Base-by-base conservation (phyloP, 2,113 vertebrate species). In the Calonectris borealis region DNA sequence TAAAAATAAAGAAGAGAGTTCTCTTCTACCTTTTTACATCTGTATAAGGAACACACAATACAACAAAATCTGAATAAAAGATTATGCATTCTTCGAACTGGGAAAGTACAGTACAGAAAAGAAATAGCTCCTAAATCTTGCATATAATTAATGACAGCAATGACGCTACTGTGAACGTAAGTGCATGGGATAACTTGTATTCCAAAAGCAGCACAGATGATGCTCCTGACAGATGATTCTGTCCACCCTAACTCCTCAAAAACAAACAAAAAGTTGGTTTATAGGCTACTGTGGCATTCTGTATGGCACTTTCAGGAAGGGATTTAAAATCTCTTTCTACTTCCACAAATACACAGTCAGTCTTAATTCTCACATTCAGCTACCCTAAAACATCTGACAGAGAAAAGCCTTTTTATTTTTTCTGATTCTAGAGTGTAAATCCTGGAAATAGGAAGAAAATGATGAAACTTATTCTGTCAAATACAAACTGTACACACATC, bases 401-500 rank as follows among this genome's bases (percentile, higher is more conserved):
- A 69, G 46, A 76, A 87, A 52, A 86, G 24, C 11, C 49, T 95
- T 96, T 86, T 76, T 49, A 79, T 86, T 90, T 95, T 54, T 73
- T 95, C 58, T 70, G 25, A 88, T 73, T 88, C 46, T 55, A 90
- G 46, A 87, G 64, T 55, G 46, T 71, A 95, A 77, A 94, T 92
- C 36, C 52, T 78, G 68, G 48, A 76, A 95, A 96, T 1, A 64
- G 52, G 89, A 95, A 83, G 80, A 42, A 86, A 97, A 96, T 75
- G 60, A 18, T 75, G 57, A 92, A 61, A 93, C 22, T 65, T 87
- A 81, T 16, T 86, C 83, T 75, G 48, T 52, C 83, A 83, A 96
- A 38, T 57, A 69, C 86, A 60, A n/a, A 62, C n/a, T 65, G 36
- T 78, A 64, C 31, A 93, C 62, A 75, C 46, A 90, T 54, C 17